phyloP scores from a whole-genome alignment of 2,888 invertebrate species.

The Abrostola tripartita region DNA sequence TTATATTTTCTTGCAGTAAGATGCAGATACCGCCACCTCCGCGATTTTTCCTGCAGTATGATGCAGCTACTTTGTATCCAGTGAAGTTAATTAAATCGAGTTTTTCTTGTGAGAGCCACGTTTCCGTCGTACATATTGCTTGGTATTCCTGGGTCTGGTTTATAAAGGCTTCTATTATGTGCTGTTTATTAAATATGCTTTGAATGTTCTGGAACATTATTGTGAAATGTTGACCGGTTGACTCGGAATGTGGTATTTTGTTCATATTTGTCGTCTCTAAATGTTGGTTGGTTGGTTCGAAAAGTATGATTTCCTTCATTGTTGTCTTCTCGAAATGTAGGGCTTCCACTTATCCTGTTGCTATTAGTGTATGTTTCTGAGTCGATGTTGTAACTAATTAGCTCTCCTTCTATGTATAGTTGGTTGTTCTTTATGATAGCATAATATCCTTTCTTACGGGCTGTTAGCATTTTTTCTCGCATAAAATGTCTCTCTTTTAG shows the following conservation, averaged over 20 bases:
- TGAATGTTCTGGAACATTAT: slow-evolving; percentile 16
- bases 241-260: not conserved
- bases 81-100: not conserved
- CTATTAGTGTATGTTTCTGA: not conserved
- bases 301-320: too few relatives aligned
- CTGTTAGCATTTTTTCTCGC: slow-evolving; percentile 22
- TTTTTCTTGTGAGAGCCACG: slow-evolving; percentile 11
- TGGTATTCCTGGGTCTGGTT: not conserved
- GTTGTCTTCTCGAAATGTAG: too few relatives aligned
- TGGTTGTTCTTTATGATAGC: slow-evolving; percentile 22
- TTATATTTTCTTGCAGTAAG: slow-evolving; percentile 3
- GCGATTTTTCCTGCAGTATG: not conserved
- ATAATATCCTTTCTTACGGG: slow-evolving; percentile 17
- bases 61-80: slow-evolving; percentile 8
- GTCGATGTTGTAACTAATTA: not conserved
- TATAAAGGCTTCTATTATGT: slow-evolving; percentile 14
- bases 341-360: not conserved
- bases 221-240: not conserved
- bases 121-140: slow-evolving; percentile 16
- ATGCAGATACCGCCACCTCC: slow-evolving; percentile 15
- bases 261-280: not conserved
- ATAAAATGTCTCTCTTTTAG: slow-evolving; percentile 7
- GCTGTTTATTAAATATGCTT: slow-evolving; percentile 17
- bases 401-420: slow-evolving; percentile 15
- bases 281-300: not conserved